Base-by-base conservation (phyloP, 92 coral and sea anemone genomes). In the Virgularia gustaviana region DNA sequence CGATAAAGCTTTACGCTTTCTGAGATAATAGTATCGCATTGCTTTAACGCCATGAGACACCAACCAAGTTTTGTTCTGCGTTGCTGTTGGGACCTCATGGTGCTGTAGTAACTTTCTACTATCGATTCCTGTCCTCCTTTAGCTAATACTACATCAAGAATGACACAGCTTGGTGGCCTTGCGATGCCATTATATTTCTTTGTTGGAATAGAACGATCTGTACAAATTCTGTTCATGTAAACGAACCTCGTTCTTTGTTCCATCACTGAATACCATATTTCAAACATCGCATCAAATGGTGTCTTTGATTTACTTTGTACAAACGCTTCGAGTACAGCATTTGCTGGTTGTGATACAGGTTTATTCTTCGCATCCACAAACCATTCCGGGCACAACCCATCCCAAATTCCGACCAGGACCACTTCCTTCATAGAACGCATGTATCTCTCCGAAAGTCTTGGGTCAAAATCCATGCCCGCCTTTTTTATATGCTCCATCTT, bases 401-500 rank as follows among this genome's bases (percentile, higher is more conserved):
- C 16, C 73, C 65, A 47, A 33, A 76, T 54, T 33, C 81, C 81
- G 32, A 42, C 81, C 30, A 27, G 42, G 12, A 78, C 75, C 42
- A 77, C 66, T 64, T 78, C 83, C 47, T 70, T 78, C 1, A 78
- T 36, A 36, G 75, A 25, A 20, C 56, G 38, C 82, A 77, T 77
- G 67, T 52, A 77, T n/a, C 57, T 49, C 60, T 65, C 42, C 29
- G 82, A 70, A 36, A 77, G 75, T 24, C 81, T 44, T 20, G 81
- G 75, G 49, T 77, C 81, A 33, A 77, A 47, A 64, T 77, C 81
- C 55, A 77, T 65, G 52, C 66, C 81, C 52, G 45, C 66, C 31
- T 67, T 53, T 58, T 78, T 60, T 33, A 78, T 66, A 55, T 66
- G 83, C 38, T 66, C 57, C 83, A 66, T 78, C 58, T 78, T 49